Base-by-base conservation (phyloP, 2,113 vertebrate genomes). In the Plecotus auritus region DNA sequence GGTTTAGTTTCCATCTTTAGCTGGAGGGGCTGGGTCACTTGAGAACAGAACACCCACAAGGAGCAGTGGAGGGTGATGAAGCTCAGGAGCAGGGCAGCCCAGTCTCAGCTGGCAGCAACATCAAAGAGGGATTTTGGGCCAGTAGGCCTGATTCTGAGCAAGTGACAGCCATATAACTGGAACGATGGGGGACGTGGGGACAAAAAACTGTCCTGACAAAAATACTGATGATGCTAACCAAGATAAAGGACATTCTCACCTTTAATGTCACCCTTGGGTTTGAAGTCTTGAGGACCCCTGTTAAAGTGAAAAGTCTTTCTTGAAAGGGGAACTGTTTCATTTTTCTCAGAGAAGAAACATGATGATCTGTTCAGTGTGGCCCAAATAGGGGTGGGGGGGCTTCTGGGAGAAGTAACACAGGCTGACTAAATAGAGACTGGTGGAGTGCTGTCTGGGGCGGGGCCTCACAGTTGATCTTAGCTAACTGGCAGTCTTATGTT, bases 81-180 rank as follows among this genome's bases (percentile, higher is more conserved):
- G 66, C 87, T 80, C 51, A 82, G 73, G 86, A 89, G 28, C 45
- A 86, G 78, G 80, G 74, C 54, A 95, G 88, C 95, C 92, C 96
- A 96, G 93, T 96, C 90, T 94, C 61, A 95, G 78, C 83, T 95
- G 95, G 96, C 92, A 95, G 74, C 35, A 78, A 93, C 94, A 97
- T 97, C 95, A 97, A 95, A 96, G 91, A 90, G 73, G 85, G 96
- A 97, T 95, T 96, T 94, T 66, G 26, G 90, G 42, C 73, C 93
- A 95, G 81, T 67, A 95, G 74, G 59, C 89, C 80, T 91, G 78
- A 91, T 89, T 95, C 89, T 81, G 90, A 95, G 74, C 22, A 6
- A 95, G 92, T 93, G 81, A 82, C 96, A 93, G 77, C 47, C 81
- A 87, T 82, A 61, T 67, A 96, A 96, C 88, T 87, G 78, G 86